Evolutionary conservation across 2,113 vertebrate genomes (phyloP).

Genomic region (Tragelaphus imberbis): DNA sequence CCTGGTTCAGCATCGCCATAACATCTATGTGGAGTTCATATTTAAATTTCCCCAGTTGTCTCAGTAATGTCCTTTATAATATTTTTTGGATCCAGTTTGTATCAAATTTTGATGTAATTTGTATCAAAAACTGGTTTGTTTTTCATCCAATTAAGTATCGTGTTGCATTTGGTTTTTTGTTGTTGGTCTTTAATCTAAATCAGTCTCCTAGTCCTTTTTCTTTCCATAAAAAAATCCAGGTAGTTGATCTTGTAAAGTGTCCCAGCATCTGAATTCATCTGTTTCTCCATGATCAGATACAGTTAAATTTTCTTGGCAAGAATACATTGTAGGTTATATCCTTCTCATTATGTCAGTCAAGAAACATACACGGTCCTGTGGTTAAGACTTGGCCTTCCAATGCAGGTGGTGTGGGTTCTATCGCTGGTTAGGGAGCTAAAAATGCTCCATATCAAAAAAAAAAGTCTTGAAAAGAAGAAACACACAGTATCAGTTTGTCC

Average conservation of each 20-base stretch:
- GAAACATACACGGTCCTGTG: background rate
- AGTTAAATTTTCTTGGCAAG: background rate
- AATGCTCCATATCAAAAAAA: background rate
- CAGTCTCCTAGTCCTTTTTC: background rate
- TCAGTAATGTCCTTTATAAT: background rate
- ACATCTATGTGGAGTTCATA: background rate
- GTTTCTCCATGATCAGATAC: background rate
- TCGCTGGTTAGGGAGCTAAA: background rate
- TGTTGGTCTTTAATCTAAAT: background rate
- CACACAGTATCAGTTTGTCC: background rate
- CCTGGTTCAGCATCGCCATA: background rate
- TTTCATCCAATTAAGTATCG: background rate
- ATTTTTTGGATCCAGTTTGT: background rate
- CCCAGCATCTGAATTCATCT: background rate
- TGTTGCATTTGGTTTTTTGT: background rate
- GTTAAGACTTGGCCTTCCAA: background rate
- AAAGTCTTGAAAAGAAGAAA: background rate
- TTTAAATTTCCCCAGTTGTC: background rate
- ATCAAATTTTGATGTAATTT: no score
- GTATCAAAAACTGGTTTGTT: background rate
- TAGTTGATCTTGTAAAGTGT: background rate
- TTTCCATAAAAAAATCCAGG: background rate
- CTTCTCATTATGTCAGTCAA: background rate
- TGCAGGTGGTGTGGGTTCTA: background rate
- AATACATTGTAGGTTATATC: background rate